Evolutionary conservation across 2,113 vertebrate species (phyloP).

Genomic region (Lepisosteus osseus): DNA sequence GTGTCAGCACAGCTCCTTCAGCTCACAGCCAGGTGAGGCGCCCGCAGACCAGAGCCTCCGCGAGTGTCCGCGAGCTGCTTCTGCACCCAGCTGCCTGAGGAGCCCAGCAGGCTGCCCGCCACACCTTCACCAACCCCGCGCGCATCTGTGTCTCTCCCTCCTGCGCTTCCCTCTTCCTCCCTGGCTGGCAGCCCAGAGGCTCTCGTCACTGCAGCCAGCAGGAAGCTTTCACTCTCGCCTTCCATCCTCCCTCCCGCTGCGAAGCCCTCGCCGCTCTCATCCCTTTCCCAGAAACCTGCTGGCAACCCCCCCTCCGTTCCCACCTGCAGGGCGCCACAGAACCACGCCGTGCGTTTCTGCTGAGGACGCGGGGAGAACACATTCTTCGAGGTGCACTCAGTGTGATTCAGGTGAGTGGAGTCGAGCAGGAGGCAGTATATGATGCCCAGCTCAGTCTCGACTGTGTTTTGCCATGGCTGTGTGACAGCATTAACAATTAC

Average conservation of each 20-base stretch:
- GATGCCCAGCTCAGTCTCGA: no score
- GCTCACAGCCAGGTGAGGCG: no score
- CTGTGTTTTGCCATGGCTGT: no score
- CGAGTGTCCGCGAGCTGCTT: neutral
- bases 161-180: neutral
- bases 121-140: neutral
- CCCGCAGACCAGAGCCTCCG: no score
- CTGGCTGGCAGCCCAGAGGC: slow-evolving; percentile 9
- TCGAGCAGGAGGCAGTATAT: no score
- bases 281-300: neutral
- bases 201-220: neutral
- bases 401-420: no score
- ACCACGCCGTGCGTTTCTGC: neutral
- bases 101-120: neutral
- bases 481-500: neutral
- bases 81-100: slow-evolving; percentile 1
- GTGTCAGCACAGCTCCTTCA: neutral
- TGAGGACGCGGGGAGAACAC: no score
- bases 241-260: no score
- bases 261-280: neutral
- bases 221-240: neutral
- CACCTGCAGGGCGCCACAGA: neutral
- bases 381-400: no score
- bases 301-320: neutral
- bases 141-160: neutral